Conservation (phyloP, 2,888 invertebrate species). For the Diarsia dahlii region DNA sequence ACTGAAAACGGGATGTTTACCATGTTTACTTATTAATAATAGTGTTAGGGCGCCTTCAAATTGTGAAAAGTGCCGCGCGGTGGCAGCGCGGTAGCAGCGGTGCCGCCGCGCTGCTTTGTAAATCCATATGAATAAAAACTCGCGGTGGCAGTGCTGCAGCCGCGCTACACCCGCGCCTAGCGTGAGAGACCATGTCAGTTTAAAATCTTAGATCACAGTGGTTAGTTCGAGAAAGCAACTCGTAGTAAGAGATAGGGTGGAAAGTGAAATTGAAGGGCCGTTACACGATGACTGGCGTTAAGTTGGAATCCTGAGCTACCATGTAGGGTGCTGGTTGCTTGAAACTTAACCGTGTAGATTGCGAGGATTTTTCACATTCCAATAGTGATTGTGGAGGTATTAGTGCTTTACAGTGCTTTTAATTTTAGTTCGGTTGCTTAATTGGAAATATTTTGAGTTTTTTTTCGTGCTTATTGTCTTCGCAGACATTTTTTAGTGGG, state of each 20-base stretch:
- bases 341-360: conserved; percentile 37
- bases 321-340: conserved; percentile 44
- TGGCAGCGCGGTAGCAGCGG: too few species aligned
- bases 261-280: conserved; percentile 73
- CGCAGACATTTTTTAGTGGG: background rate
- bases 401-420: conserved; percentile 15
- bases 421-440: conserved; percentile 14
- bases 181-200: too few species aligned
- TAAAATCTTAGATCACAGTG: too few species aligned
- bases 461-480: background rate
- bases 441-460: background rate
- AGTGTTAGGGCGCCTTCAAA: too few species aligned
- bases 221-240: conserved; percentile 2
- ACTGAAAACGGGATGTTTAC: too few species aligned
- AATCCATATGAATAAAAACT: too few species aligned
- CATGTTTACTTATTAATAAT: too few species aligned
- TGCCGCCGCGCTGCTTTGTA: too few species aligned
- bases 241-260: conserved; percentile 23
- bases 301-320: conserved; percentile 61
- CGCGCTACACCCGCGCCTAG: too few species aligned
- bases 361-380: conserved; percentile 56
- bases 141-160: too few species aligned
- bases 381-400: conserved; percentile 12
- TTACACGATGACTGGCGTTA: conserved; percentile 73
- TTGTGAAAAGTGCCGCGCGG: too few species aligned